Conservation (phyloP, 2,113 vertebrate genomes). For the Agapornis roseicollis region DNA sequence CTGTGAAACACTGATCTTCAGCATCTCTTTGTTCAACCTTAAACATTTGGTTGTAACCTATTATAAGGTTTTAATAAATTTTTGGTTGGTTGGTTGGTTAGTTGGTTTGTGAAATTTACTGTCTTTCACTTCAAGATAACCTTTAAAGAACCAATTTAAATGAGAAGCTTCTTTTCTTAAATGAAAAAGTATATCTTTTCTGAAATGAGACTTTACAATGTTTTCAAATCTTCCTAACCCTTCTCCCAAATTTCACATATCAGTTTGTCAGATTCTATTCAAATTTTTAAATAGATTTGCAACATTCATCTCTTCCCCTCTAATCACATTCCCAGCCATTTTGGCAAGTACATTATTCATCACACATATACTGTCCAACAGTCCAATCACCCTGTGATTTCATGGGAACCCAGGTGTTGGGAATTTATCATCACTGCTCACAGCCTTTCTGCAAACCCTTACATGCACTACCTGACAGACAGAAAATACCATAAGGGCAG, state of each 20-base stretch:
- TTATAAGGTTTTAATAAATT: fast-evolving
- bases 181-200: background rate
- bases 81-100: background rate
- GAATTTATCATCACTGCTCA: background rate
- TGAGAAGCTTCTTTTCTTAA: background rate
- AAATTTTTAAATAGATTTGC: background rate
- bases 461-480: background rate
- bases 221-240: background rate
- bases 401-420: background rate
- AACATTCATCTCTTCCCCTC: background rate
- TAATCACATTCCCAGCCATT: background rate
- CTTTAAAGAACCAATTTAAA: background rate
- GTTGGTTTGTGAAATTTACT: background rate
- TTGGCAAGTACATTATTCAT: background rate
- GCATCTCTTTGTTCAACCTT: background rate
- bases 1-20: background rate
- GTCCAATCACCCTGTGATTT: background rate
- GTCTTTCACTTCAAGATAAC: background rate
- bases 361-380: background rate
- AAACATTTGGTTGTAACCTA: background rate
- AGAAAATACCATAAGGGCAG: background rate
- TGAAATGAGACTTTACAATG: background rate
- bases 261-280: background rate
- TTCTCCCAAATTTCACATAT: background rate
- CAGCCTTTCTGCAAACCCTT: background rate